Conservation (phyloP, 2,797 vertebrate species). For the Potorous gilbertii region DNA sequence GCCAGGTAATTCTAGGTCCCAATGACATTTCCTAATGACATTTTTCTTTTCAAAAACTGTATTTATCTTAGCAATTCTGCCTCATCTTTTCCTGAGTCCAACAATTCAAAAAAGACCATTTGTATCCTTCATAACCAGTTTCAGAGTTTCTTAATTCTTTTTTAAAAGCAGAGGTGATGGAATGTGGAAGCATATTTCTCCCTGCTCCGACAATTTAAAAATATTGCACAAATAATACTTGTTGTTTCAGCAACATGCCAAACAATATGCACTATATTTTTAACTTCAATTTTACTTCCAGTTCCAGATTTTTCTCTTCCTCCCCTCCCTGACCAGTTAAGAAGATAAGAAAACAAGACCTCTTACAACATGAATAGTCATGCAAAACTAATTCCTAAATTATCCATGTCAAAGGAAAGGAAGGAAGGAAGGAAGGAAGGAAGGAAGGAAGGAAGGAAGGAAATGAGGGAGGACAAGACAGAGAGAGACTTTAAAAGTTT, state of each 20-base stretch:
- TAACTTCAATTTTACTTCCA: neutral
- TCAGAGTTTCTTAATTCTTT: neutral
- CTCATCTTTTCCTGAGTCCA: neutral
- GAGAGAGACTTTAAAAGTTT: no score
- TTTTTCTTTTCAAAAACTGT: neutral
- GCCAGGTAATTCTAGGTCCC: neutral
- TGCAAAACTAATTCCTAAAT: no score
- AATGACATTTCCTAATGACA: neutral
- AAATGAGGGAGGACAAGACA: no score
- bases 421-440: no score
- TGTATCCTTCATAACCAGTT: neutral
- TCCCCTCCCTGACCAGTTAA: no score
- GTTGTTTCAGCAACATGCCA: no score
- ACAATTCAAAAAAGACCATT: neutral
- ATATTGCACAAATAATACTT: neutral
- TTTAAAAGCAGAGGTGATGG: neutral
- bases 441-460: neutral
- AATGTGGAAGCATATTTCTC: neutral
- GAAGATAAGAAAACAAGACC: no score
- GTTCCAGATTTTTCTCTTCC: no score
- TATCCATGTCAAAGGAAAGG: no score
- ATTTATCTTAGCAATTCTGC: neutral
- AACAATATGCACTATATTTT: neutral
- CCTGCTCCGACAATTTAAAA: neutral
- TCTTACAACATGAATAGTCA: no score